Conservation (phyloP, 1,140 invertebrate genomes). For the Acyrthosiphon pisum region DNA sequence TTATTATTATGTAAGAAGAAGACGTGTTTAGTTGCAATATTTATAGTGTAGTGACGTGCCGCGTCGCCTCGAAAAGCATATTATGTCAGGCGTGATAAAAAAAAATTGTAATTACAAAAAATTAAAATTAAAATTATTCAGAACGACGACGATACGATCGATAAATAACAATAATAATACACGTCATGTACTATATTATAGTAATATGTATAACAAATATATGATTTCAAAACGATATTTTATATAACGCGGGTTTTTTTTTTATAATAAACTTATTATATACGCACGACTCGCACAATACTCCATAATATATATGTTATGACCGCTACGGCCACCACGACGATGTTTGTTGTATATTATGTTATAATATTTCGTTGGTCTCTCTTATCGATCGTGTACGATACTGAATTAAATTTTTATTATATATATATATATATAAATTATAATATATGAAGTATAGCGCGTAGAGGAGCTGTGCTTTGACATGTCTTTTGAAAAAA, state of each 20-base stretch:
- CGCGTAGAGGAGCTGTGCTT: background rate
- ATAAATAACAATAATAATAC: background rate
- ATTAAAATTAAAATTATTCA: background rate
- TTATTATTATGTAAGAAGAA: background rate
- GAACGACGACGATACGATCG: background rate
- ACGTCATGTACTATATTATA: background rate
- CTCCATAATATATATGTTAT: background rate
- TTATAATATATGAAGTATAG: background rate
- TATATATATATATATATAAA: background rate
- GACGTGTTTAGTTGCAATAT: background rate
- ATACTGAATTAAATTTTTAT: background rate
- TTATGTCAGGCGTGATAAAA: background rate
- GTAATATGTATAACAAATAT: background rate
- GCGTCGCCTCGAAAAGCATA: background rate
- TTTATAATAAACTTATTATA: background rate
- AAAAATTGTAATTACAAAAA: background rate
- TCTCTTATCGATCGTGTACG: slow-evolving; percentile 24
- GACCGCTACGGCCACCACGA: background rate
- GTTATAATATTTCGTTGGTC: background rate
- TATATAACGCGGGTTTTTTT: background rate
- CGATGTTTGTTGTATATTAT: background rate
- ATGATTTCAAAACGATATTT: background rate
- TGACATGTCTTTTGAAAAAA: background rate
- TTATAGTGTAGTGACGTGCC: background rate
- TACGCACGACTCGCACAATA: background rate